Percentiles rank a stretch among this genome's conserved stretches.
phyloP scores from a whole-genome alignment of 1,140 invertebrate species.

The Leptopilina clavipes region DNA sequence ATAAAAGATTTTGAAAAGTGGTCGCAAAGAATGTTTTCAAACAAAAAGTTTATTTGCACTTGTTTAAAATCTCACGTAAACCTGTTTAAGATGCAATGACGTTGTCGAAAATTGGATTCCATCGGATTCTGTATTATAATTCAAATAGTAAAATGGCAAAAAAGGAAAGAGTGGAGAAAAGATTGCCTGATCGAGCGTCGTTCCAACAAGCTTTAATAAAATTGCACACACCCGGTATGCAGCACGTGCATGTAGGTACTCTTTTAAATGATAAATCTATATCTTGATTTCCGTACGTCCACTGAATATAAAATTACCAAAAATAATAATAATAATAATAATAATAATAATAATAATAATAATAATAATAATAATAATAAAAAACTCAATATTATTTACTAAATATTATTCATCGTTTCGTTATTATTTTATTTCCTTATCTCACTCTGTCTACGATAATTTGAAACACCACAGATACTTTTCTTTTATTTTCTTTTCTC shows the following conservation, averaged over 20 bases:
- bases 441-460: too few relatives aligned
- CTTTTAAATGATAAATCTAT: conserved; percentile 57
- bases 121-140: conserved; percentile 25
- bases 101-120: conserved; percentile 33
- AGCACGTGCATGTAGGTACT: conserved; percentile 56
- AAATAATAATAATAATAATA: not conserved
- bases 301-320: conserved; percentile 51
- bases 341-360: not conserved
- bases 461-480: too few relatives aligned
- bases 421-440: not conserved
- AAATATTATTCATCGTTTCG: not conserved
- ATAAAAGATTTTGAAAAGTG: not conserved
- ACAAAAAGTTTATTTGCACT: not conserved
- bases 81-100: conserved; percentile 22
- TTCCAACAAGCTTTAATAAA: conserved; percentile 53
- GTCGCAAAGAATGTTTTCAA: not conserved
- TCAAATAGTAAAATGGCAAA: conserved; percentile 10
- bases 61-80: conserved; percentile 27
- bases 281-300: conserved; percentile 45
- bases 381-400: too few relatives aligned
- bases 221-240: conserved; percentile 54
- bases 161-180: conserved; percentile 37
- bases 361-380: not conserved
- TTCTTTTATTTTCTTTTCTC: not conserved
- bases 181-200: conserved; percentile 48